Evolutionary conservation across 2,888 invertebrate species (phyloP), one percentile per base, ranked within the genome.

Genomic region (Drymonia ruficornis): DNA sequence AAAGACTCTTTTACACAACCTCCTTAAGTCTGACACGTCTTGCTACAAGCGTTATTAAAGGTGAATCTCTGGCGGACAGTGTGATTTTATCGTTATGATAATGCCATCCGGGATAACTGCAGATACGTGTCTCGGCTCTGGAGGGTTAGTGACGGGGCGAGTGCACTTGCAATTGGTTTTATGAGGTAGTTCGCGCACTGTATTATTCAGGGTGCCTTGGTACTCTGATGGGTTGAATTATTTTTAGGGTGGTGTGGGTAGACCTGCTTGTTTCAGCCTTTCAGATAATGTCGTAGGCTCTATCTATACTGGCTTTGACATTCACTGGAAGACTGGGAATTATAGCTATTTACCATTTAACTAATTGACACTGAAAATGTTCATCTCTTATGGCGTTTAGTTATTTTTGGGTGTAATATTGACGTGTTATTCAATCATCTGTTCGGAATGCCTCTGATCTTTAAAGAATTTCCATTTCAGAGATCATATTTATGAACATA

Each of bases 31-130:
- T 42, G 52, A 51, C 70, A 67, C 67, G 67, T 44, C 13, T 23
- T 12, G 42, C 43, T 19, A 44, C 43, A 19, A 44, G 23, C 6
- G 51, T 40, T 31, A 49, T 64, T 66, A 63, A 45, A 45, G 58
- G 67, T 60, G 61, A 55, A 56, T 52, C 51, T 44, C 53, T 45
- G 58, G 52, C 58, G 64, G 61, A 64, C 67, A 59, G 67, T 54
- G 61, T 55, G 70, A 70, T 64, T 67, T 70, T 67, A 67, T 70
- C 61, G 67, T 44, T 19, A 46, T 49, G 63, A 69, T 69, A 67
- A 67, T 65, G 53, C 61, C 52, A 31, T 29, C 46, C 46, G 47
- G 59, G 56, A 60, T 70, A 59, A 56, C 51, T 47, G 44, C 53
- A 44, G 29, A 46, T 46, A 63, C 64, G 64, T 67, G 63, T 49